Evolutionary conservation across 2,797 vertebrate species (phyloP).

Genomic region (Pogoniulus pusillus): DNA sequence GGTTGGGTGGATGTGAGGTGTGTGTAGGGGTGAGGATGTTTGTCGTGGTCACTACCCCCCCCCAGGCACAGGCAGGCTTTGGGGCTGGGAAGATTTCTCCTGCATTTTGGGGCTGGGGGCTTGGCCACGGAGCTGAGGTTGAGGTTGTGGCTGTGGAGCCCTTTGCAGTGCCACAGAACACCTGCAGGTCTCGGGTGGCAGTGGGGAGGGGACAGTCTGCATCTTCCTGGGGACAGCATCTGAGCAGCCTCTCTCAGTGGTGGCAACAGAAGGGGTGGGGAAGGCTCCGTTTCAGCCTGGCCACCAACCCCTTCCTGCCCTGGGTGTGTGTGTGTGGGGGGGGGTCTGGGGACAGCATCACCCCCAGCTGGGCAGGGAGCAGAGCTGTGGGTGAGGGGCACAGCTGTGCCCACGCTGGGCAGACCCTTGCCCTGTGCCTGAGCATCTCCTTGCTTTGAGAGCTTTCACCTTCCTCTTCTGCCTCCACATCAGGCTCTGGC

Average conservation of each 20-base stretch:
- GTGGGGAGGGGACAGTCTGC: accelerated
- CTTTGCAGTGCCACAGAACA: neutral
- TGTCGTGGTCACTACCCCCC: accelerated
- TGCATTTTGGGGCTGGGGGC: neutral
- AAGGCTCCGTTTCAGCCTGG: neutral
- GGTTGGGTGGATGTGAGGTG: no score
- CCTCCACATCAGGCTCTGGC: neutral
- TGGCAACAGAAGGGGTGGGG: neutral
- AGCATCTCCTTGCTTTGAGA: neutral
- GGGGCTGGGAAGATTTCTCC: neutral
- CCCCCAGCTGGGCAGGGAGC: accelerated
- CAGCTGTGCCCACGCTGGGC: accelerated
- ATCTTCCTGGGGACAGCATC: neutral
- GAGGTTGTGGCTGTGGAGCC: accelerated
- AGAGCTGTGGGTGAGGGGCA: neutral
- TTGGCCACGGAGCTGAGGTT: accelerated
- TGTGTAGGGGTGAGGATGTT: no score
- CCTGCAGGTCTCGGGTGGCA: neutral
- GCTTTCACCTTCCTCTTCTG: neutral
- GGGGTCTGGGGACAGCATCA: neutral
- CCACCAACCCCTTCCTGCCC: neutral
- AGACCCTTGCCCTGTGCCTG: accelerated
- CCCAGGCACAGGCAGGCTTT: accelerated
- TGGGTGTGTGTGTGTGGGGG: no score
- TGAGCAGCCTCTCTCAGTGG: neutral